A percentile compares a stretch with the other conserved stretches of the same genome.
These are phyloP conservation scores for Lochmaea capreae DNA, from an alignment of 2,888 invertebrate species.

Conservation along the genomic window DNA sequence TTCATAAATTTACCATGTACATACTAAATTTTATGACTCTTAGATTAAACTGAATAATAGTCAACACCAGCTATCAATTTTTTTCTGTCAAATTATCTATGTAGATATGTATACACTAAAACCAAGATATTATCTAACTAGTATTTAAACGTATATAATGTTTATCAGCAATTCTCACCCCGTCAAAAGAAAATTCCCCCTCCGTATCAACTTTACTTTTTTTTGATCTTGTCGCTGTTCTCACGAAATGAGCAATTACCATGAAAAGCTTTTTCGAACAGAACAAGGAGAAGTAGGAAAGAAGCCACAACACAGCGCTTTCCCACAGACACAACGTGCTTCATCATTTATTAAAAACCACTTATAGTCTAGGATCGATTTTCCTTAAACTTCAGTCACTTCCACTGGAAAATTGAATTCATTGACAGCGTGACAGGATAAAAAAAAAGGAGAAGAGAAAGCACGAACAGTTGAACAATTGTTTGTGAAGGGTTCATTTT, in stretches of 20 bases:
- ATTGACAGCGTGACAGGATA: not conserved
- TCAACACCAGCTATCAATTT: too few relatives aligned
- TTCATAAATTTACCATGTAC: too few relatives aligned
- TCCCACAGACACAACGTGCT: conserved; percentile 35
- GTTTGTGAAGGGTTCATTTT: too few relatives aligned
- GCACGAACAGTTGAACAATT: too few relatives aligned
- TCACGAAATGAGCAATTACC: conserved; percentile 17
- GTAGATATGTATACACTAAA: too few relatives aligned
- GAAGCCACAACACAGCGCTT: conserved; percentile 34
- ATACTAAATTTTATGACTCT: too few relatives aligned
- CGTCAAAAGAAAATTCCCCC: not conserved
- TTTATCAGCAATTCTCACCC: too few relatives aligned
- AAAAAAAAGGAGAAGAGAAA: not conserved
- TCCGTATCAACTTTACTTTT: not conserved
- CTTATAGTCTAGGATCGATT: conserved; percentile 38
- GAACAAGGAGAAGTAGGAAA: conserved; percentile 8
- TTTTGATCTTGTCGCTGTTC: conserved; percentile 6
- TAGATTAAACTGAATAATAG: too few relatives aligned
- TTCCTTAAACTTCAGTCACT: not conserved
- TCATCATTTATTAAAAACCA: conserved; percentile 49
- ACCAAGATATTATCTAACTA: too few relatives aligned
- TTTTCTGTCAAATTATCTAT: too few relatives aligned
- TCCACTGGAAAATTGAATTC: not conserved
- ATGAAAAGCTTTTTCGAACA: conserved; percentile 22
- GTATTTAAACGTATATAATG: too few relatives aligned